Conservation (phyloP, 2,113 vertebrate species). For the Triplophysa tibetana region DNA sequence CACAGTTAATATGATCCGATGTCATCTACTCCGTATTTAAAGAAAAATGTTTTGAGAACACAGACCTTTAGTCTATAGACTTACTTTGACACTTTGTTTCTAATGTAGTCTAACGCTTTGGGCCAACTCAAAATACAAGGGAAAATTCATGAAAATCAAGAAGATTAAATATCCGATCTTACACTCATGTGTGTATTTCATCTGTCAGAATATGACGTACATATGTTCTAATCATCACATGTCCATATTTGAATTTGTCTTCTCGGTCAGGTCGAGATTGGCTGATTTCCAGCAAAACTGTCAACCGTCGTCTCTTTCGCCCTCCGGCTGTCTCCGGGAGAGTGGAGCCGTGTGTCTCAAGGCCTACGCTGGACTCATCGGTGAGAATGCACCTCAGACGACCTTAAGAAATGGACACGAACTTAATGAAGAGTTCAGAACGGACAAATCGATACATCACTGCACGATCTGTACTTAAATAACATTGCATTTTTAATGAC, state of each 20-base stretch:
- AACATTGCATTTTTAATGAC: conserved; percentile 41
- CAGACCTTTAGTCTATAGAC: not conserved
- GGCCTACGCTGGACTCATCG: conserved; percentile 91
- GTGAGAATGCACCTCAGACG: conserved; percentile 66
- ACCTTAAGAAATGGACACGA: conserved; percentile 31
- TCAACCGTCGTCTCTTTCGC: conserved; percentile 68
- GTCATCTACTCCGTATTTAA: not conserved
- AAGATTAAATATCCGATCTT: not conserved
- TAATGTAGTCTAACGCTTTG: not conserved
- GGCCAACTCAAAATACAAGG: not conserved
- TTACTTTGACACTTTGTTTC: too few species aligned
- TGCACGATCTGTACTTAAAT: conserved; percentile 41
- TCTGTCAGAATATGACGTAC: conserved; percentile 19
- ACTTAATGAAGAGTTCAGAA: conserved; percentile 24
- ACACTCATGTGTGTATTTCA: not conserved
- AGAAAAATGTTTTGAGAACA: not conserved
- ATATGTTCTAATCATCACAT: not conserved
- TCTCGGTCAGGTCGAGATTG: conserved; percentile 81
- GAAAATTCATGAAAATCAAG: not conserved
- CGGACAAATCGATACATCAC: conserved; percentile 26
- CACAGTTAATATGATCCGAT: conserved; percentile 8
- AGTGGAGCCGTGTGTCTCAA: conserved; percentile 81
- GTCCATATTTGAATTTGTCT: conserved; percentile 15
- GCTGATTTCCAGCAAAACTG: conserved; percentile 91
- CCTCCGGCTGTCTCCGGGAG: conserved; percentile 78